Evolutionary conservation across 2,113 vertebrate genomes (phyloP).

Genomic region (Anarhynchus alexandrinus): DNA sequence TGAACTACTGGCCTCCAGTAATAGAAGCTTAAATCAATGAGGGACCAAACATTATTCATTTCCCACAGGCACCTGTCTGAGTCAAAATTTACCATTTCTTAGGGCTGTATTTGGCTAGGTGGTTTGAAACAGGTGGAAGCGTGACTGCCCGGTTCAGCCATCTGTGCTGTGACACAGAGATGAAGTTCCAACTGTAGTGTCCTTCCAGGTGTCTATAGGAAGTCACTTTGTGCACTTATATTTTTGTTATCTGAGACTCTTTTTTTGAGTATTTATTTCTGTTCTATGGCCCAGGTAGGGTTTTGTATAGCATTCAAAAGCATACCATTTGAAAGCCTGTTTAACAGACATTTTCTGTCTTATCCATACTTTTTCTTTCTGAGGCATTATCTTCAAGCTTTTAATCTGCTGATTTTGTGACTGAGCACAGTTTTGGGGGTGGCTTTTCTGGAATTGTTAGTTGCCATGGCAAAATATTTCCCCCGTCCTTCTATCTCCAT

Average conservation of each 20-base stretch:
- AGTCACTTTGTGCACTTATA: background rate
- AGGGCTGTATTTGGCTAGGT: background rate
- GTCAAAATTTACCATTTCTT: background rate
- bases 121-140: background rate
- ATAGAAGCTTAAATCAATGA: background rate
- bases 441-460: background rate
- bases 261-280: background rate
- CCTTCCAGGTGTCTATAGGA: background rate
- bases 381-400: background rate
- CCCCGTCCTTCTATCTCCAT: background rate
- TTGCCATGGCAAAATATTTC: conserved; percentile 44
- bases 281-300: background rate
- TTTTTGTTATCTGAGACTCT: background rate
- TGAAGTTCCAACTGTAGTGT: background rate
- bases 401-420: background rate
- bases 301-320: background rate
- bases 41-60: background rate
- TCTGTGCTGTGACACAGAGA: background rate
- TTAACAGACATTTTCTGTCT: background rate
- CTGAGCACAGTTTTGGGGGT: conserved; percentile 12
- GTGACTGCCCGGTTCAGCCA: background rate
- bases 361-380: background rate
- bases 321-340: background rate
- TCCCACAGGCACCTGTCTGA: background rate
- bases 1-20: background rate